Evolutionary conservation across 2,797 vertebrate species (phyloP).

Genomic region (Neosilurus mollespiculum): DNA sequence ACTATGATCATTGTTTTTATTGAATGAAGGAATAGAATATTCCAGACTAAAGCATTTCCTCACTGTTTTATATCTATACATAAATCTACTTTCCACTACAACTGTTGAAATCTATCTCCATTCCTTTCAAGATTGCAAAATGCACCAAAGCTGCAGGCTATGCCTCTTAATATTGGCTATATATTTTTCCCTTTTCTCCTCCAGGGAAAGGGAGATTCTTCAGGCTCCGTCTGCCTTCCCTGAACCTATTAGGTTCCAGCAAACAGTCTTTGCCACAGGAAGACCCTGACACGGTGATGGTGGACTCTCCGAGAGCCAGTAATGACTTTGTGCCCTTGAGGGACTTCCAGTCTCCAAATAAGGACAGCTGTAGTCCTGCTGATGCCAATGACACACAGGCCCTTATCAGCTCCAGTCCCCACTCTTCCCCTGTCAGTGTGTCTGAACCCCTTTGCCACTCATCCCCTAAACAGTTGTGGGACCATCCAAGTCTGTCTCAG

Average conservation of each 20-base stretch:
- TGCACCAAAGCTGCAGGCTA: conserved; percentile 12
- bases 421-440: conserved; percentile 84
- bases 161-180: conserved; percentile 8
- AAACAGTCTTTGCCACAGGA: conserved; percentile 96
- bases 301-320: conserved; percentile 87
- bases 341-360: conserved; percentile 89
- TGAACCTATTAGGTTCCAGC: conserved; percentile 88
- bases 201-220: conserved; percentile 84
- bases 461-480: conserved; percentile 90
- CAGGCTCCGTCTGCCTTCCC: conserved; percentile 86
- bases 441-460: conserved; percentile 89
- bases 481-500: conserved; percentile 83
- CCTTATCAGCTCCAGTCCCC: conserved; percentile 86
- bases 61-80: conserved; percentile 1
- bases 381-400: conserved; percentile 92
- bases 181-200: conserved; percentile 40
- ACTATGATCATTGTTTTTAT: not conserved
- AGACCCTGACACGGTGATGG: conserved; percentile 91
- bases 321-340: conserved; percentile 88
- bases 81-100: conserved; percentile 17
- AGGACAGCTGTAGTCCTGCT: conserved; percentile 88
- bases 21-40: conserved; percentile 3
- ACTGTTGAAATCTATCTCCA: conserved; percentile 26
- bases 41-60: conserved; percentile 2
- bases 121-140: conserved; percentile 25